Evolutionary conservation across 2,113 vertebrate species (phyloP).

Genomic region (Leptobrachium leishanense): DNA sequence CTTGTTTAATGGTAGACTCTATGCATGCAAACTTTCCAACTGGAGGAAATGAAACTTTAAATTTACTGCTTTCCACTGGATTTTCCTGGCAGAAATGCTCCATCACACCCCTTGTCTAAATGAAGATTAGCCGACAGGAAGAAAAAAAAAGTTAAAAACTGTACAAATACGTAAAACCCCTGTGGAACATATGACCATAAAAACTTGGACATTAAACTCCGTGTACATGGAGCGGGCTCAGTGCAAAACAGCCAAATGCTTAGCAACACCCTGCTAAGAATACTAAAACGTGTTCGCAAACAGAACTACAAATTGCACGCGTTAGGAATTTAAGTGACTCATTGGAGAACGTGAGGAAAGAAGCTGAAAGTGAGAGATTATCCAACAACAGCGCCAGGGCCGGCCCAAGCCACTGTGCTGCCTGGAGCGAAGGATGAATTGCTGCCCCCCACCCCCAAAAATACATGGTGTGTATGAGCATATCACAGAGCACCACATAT

Average conservation of each 20-base stretch:
- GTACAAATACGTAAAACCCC: background rate
- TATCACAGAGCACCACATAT: no score
- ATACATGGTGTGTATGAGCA: no score
- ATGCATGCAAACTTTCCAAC: no score
- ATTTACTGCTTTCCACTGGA: background rate
- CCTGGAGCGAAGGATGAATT: no score
- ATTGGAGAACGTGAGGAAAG: background rate
- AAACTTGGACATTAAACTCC: background rate
- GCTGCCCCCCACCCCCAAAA: no score
- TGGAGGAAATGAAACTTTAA: background rate
- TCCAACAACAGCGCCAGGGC: background rate
- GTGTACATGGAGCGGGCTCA: background rate
- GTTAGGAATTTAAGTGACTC: background rate
- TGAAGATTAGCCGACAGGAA: conserved; percentile 5
- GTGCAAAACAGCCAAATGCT: background rate
- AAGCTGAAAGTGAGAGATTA: background rate
- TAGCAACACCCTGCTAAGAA: conserved; percentile 12
- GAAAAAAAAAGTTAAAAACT: background rate
- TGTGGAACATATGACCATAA: conserved; percentile 14
- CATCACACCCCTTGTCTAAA: background rate
- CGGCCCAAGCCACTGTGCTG: no score
- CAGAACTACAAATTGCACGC: background rate
- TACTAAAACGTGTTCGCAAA: background rate
- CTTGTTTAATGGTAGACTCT: no score
- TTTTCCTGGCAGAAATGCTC: conserved; percentile 24